Conservation (phyloP, 2,888 invertebrate species). For the Campaea margaritaria region DNA sequence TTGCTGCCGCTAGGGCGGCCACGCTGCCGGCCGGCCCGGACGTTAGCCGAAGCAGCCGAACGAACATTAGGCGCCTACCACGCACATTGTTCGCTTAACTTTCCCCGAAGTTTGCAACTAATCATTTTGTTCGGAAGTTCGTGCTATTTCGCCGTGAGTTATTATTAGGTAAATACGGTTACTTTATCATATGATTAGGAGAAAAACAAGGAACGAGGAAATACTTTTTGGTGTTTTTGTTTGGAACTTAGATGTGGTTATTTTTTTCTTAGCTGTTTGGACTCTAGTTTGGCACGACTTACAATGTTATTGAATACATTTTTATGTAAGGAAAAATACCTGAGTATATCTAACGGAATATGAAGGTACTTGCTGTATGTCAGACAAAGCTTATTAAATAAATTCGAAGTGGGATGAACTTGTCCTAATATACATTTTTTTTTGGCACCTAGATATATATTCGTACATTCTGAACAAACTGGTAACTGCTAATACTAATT, state of each 20-base stretch:
- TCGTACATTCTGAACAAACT: no score
- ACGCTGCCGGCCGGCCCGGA: conserved; percentile 25
- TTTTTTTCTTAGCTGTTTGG: not conserved
- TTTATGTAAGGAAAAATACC: not conserved
- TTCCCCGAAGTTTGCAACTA: conserved; percentile 21
- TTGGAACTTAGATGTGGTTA: conserved; percentile 1
- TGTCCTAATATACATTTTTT: no score
- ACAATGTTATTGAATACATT: no score
- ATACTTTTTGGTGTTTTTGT: conserved; percentile 8
- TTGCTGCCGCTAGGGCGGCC: conserved; percentile 45
- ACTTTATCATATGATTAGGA: conserved; percentile 10
- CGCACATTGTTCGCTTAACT: conserved; percentile 4
- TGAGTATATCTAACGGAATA: no score
- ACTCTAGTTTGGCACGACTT: no score
- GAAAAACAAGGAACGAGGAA: conserved; percentile 13
- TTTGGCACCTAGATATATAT: no score
- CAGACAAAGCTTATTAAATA: no score
- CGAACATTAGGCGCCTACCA: not conserved
- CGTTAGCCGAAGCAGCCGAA: conserved; percentile 32
- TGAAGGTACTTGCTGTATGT: no score
- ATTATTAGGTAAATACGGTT: conserved; percentile 19
- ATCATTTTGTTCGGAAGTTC: conserved; percentile 25
- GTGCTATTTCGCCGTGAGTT: conserved; percentile 14
- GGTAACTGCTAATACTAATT: no score
- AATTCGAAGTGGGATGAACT: no score